Percentiles rank a stretch among this genome's conserved stretches.
Conservation (phyloP, 2,113 vertebrate genomes). For the Esox niger region DNA sequence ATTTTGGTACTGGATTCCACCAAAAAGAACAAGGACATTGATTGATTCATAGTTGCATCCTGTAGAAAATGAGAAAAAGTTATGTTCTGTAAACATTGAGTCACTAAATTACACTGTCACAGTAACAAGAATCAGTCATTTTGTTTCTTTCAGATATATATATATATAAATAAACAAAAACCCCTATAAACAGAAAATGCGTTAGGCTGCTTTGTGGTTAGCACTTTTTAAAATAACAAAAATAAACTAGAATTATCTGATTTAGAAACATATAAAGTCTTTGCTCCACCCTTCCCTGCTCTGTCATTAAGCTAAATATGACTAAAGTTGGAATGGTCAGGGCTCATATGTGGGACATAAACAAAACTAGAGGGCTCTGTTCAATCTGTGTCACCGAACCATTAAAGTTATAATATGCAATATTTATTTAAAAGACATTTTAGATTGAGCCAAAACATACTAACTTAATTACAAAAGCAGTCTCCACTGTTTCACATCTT, state of each 20-base stretch:
- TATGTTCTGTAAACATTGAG: conserved; percentile 50
- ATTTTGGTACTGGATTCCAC: conserved; percentile 25
- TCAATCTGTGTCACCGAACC: too few relatives aligned
- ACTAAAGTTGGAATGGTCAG: conserved; percentile 43
- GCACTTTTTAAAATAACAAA: conserved; percentile 47
- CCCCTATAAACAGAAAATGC: conserved; percentile 38
- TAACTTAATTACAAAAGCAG: too few relatives aligned
- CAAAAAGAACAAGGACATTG: conserved; percentile 34
- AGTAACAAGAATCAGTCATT: conserved; percentile 31
- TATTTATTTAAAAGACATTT: too few relatives aligned
- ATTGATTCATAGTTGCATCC: conserved; percentile 24
- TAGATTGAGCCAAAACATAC: too few relatives aligned
- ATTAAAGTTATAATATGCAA: too few relatives aligned
- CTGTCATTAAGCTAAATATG: conserved; percentile 72
- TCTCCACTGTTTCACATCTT: too few relatives aligned
- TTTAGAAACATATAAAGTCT: conserved; percentile 59
- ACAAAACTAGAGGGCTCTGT: conserved; percentile 47
- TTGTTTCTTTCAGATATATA: conserved; percentile 31
- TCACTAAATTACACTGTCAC: conserved; percentile 45
- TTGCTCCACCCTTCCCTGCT: conserved; percentile 64
- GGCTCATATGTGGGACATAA: conserved; percentile 50
- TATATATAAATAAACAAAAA: conserved; percentile 37
- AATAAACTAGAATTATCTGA: conserved; percentile 62
- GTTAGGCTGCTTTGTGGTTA: conserved; percentile 47
- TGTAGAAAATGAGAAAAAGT: conserved; percentile 41